A percentile compares a stretch with the other conserved stretches of the same genome.
Evolutionary conservation across 2,888 invertebrate species (phyloP).

Genomic region (Acleris literana): DNA sequence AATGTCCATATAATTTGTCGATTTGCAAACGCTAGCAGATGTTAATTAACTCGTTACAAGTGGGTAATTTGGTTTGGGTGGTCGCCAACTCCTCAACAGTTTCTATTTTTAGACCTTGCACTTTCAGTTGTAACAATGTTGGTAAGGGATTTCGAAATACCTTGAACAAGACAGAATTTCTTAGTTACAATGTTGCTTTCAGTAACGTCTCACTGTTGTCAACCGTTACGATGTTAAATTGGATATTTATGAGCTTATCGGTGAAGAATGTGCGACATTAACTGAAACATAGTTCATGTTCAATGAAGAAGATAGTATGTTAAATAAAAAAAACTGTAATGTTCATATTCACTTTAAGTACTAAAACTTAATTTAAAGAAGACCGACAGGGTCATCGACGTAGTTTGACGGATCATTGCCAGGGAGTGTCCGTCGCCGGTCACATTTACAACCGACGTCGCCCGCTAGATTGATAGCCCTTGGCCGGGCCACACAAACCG

Average conservation of each 20-base stretch:
- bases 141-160: slow-evolving; percentile 33
- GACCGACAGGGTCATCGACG: not conserved
- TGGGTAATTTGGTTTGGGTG: slow-evolving; percentile 49
- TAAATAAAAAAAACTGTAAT: not conserved
- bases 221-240: too few relatives aligned
- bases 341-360: not conserved
- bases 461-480: not conserved
- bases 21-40: slow-evolving; percentile 16
- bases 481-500: not conserved
- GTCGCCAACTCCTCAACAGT: slow-evolving; percentile 51
- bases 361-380: not conserved
- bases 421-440: not conserved
- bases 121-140: slow-evolving; percentile 54
- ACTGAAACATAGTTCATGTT: too few relatives aligned
- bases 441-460: not conserved
- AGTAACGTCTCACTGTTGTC: too few relatives aligned
- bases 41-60: slow-evolving; percentile 36
- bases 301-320: not conserved
- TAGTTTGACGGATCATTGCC: not conserved
- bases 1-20: slow-evolving; percentile 12
- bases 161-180: slow-evolving; percentile 30
- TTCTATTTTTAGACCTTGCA: slow-evolving; percentile 62
- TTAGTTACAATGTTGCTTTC: too few relatives aligned
- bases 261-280: too few relatives aligned
- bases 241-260: too few relatives aligned